Evolutionary conservation across 2,797 vertebrate species (phyloP).

Genomic region (Channallabes apus): DNA sequence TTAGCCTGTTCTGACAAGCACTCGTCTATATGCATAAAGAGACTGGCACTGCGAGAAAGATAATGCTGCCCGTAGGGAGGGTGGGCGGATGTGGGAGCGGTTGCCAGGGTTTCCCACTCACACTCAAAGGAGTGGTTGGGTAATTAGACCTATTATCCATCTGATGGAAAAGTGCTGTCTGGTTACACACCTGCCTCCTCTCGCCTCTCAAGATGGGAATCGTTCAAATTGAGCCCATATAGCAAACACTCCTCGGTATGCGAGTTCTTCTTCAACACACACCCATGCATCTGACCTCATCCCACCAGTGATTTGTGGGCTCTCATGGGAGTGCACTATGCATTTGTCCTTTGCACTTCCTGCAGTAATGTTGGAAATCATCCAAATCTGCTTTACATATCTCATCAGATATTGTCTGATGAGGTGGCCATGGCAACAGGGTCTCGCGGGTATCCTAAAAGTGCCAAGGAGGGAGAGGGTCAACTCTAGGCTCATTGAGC

Average conservation of each 20-base stretch:
- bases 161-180: conserved; percentile 64
- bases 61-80: conserved; percentile 4
- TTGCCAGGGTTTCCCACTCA: conserved; percentile 44
- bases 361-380: conserved; percentile 36
- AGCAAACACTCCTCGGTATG: conserved; percentile 66
- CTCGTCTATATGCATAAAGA: not conserved
- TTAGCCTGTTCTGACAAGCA: not conserved
- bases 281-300: conserved; percentile 52
- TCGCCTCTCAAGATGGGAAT: conserved; percentile 68
- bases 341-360: conserved; percentile 34
- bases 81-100: not conserved
- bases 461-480: conserved; percentile 7
- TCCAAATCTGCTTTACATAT: conserved; percentile 52
- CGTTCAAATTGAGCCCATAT: conserved; percentile 57
- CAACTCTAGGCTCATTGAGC: conserved; percentile 30
- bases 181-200: conserved; percentile 68
- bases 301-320: conserved; percentile 49
- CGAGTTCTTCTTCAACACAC: conserved; percentile 59
- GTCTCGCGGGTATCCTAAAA: conserved; percentile 53
- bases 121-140: conserved; percentile 60
- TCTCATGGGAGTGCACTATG: conserved; percentile 21
- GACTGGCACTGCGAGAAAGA: not conserved
- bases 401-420: conserved; percentile 49
- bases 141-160: conserved; percentile 71
- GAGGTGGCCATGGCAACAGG: conserved; percentile 68